Percentiles rank a stretch among this genome's conserved stretches.
phyloP scores from a whole-genome alignment of 1,140 invertebrate species.

The Wiebesia pumilae region DNA sequence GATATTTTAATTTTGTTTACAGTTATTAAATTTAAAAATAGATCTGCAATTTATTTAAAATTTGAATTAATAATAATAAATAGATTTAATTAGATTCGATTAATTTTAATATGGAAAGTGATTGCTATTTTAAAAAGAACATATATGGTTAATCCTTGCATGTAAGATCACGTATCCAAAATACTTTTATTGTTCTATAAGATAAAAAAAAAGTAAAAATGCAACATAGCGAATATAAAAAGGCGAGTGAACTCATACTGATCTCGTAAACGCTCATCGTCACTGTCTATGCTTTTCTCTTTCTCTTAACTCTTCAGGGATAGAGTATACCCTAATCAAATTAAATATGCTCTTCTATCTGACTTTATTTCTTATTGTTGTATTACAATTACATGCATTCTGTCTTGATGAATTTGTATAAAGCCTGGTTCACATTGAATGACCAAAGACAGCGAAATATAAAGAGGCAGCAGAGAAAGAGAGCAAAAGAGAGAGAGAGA shows the following conservation, averaged over 20 bases:
- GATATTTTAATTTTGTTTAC: too few species aligned
- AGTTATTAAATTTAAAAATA: too few species aligned
- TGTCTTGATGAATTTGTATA: neutral
- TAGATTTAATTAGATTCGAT: too few species aligned
- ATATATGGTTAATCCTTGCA: too few species aligned
- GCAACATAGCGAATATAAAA: neutral
- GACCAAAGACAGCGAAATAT: neutral
- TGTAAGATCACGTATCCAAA: too few species aligned
- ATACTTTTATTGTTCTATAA: too few species aligned
- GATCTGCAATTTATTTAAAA: too few species aligned
- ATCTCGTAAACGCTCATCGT: neutral
- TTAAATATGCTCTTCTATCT: neutral
- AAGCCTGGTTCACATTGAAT: slow-evolving; percentile 19
- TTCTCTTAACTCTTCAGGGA: neutral
- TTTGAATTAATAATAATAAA: too few species aligned
- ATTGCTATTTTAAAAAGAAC: too few species aligned
- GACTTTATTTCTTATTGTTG: neutral
- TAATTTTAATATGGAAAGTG: too few species aligned
- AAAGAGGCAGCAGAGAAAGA: neutral
- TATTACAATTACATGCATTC: neutral
- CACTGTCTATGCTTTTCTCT: neutral
- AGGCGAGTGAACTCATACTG: neutral
- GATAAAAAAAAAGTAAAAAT: too few species aligned
- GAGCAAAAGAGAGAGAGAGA: neutral
- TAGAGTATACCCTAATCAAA: slow-evolving; percentile 32